Evolutionary conservation across 2,113 vertebrate species (phyloP).

Genomic region (Tringa solitaria): DNA sequence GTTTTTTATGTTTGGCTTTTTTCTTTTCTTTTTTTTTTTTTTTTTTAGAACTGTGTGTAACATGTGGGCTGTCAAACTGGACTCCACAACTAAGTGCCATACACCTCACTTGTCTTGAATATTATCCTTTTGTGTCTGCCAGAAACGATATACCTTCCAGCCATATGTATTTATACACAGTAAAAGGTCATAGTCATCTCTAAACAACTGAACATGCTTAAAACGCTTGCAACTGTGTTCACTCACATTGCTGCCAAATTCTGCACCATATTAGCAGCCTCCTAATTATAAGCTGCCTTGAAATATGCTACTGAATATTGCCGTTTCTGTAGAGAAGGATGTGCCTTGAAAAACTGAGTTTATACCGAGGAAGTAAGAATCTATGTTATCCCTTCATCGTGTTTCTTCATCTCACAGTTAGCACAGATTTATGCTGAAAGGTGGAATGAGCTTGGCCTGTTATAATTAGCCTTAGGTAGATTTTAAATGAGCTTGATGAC

Average conservation of each 20-base stretch:
- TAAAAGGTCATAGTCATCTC: neutral
- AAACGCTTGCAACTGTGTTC: neutral
- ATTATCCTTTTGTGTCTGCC: neutral
- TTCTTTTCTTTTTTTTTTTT: neutral
- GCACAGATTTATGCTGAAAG: neutral
- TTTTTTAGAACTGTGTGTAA: neutral
- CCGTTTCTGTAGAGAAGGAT: neutral
- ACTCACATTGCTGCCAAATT: neutral
- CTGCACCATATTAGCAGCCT: fast-evolving
- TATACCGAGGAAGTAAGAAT: neutral
- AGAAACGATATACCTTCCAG: neutral
- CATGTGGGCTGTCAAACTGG: neutral
- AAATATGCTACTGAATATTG: neutral
- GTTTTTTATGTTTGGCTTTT: neutral
- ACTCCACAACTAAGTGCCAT: neutral
- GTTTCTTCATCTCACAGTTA: neutral
- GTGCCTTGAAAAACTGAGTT: neutral
- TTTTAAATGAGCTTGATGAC: conserved; percentile 22
- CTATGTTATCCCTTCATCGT: neutral
- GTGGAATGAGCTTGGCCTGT: neutral
- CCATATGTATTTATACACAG: fast-evolving
- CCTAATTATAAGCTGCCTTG: neutral
- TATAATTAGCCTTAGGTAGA: neutral
- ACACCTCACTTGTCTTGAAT: neutral
- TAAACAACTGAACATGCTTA: neutral